A percentile compares a stretch with the other conserved stretches of the same genome.
phyloP scores from a whole-genome alignment of 1,140 invertebrate genomes.

The Araneus ventricosus region DNA sequence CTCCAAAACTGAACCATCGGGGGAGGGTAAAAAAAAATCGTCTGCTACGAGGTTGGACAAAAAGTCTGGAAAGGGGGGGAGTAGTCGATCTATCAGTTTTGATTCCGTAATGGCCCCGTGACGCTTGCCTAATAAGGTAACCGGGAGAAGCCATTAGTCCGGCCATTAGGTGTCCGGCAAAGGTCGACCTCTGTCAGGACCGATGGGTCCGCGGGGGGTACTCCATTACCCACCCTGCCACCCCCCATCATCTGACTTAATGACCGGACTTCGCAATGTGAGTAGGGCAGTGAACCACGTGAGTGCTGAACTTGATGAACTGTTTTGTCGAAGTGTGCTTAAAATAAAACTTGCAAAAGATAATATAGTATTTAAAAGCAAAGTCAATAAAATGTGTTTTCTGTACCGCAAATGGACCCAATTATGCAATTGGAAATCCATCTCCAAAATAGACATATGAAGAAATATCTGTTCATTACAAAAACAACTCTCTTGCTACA shows the following conservation, averaged over 20 bases:
- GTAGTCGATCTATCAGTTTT: constrained; percentile 64
- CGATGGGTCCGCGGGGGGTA: constrained; percentile 55
- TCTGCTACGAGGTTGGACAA: not conserved
- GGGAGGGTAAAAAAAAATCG: not conserved
- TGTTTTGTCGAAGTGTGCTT: no score
- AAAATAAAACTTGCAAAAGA: no score
- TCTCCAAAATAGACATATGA: no score
- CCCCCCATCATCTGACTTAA: not conserved
- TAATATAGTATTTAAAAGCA: no score
- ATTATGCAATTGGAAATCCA: no score
- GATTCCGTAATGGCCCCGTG: constrained; percentile 69
- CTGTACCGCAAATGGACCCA: no score
- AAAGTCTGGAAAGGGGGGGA: not conserved
- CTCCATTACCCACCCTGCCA: not conserved
- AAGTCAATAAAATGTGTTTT: no score
- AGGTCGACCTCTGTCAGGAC: constrained; percentile 60
- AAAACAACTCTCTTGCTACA: no score
- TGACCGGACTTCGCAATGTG: not conserved
- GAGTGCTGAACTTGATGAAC: not conserved
- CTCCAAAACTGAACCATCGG: not conserved
- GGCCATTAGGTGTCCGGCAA: constrained; percentile 68
- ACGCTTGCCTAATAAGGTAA: constrained; percentile 57
- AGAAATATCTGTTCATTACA: no score
- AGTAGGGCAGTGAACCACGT: not conserved
- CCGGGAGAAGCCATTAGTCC: constrained; percentile 67